Percentiles rank a stretch among this genome's conserved stretches.
Conservation (phyloP, 2,888 invertebrate species). For the Drosophila leonis region DNA sequence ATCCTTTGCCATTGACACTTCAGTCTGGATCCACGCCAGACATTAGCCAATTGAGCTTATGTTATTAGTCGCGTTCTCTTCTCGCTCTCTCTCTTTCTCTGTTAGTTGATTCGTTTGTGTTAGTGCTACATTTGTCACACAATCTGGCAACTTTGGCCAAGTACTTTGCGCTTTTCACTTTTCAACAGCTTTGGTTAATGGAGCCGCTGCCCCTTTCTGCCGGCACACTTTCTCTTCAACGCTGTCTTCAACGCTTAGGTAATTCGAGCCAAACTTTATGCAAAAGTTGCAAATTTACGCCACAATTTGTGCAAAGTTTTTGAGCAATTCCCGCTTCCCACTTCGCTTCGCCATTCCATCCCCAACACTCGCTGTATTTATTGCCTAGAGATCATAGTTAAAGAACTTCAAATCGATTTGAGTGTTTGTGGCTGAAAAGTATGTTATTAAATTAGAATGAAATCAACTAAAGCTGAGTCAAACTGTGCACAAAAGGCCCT, state of each 20-base stretch:
- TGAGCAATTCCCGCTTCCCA: constrained; percentile 33
- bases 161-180: constrained; percentile 74
- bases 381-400: constrained; percentile 29
- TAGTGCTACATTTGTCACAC: constrained; percentile 65
- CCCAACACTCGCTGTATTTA: constrained; percentile 18
- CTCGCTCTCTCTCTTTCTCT: not conserved
- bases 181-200: constrained; percentile 66
- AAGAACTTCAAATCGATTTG: constrained; percentile 43
- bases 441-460: constrained; percentile 15
- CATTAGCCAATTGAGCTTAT: constrained; percentile 11
- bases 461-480: constrained; percentile 39
- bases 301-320: constrained; percentile 77
- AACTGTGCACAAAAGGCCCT: not conserved
- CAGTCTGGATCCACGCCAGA: not conserved
- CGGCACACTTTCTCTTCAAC: constrained; percentile 8
- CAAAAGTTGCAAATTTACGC: constrained; percentile 76
- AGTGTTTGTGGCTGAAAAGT: not conserved
- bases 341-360: not conserved
- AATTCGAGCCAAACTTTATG: constrained; percentile 77
- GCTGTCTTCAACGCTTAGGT: constrained; percentile 60
- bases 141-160: constrained; percentile 66
- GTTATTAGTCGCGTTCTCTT: not conserved
- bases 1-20: not conserved
- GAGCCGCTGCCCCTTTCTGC: constrained; percentile 22
- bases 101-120: constrained; percentile 23